Evolutionary conservation across 2,888 invertebrate genomes (phyloP), one percentile per base, ranked within the genome.

Genomic region (Eubasilissa splendida): DNA sequence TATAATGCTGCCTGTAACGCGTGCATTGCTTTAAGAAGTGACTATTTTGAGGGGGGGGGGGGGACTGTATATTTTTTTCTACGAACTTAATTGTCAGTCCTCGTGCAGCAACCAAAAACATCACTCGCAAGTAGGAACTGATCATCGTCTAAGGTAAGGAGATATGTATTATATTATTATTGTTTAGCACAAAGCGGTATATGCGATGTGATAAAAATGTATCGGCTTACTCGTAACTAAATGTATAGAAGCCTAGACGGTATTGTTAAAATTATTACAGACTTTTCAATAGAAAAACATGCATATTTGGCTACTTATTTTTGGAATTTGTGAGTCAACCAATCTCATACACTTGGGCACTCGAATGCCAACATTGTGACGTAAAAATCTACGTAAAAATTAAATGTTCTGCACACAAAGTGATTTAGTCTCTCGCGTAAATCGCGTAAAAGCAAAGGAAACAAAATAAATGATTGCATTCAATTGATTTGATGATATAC

Each of bases 401-500:
- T 4, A 65, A 65, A n/a, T 42, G 14, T 56, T 73, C 14, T 59
- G 54, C 10, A 33, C 74, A 74, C 58, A n/a, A 12, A 12, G 12
- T n/a, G n/a, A n/a, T 74, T 12, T 53, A 53, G 73, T 73, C 50
- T 73, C 76, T 65, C 65, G 53, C 65, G 63, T 11, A 58, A 33
- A 52, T 79, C 76, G 60, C 76, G 70, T 33, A 22, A 70, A 80
- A 80, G 80, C 56, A 60, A 33, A 59, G 31, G 74, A 56, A 80
- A 74, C 77, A 80, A 76, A 77, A 74, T 22, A 58, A 60, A 78
- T 52, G 76, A 59, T 66, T 59, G 73, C 77, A 79, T 81, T 88
- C 88, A 90, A 89, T 91, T 91, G 87, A 89, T 91, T 87, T 90
- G 91, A 88, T 91, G 90, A 88, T 90, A 91, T 91, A 91, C 91